Base-by-base conservation (phyloP, 1,140 invertebrate genomes). In the Macrobrachium nipponense region DNA sequence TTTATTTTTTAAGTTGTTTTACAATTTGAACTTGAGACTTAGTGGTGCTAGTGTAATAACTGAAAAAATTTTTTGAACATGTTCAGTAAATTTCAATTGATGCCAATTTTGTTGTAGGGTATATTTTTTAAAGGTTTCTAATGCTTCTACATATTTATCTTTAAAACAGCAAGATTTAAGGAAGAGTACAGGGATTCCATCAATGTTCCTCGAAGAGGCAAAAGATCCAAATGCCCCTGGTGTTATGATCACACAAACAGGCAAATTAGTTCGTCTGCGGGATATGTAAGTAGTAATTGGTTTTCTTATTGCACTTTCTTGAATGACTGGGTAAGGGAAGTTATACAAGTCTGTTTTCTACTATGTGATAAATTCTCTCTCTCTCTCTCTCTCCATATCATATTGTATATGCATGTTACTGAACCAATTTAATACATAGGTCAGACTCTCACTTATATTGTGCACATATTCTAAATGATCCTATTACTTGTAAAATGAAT, bases 181-280 rank as follows among this genome's bases (percentile, higher is more conserved):
- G 90, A 95, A 98, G 90, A 98, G 96, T 90, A 99, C 98, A 83
- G 98, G 98, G n/a, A 99, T 99, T 90, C 98, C 98, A 23, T 93
- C 96, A 85, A 98, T 97, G 93, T 98, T 99, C 92, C 97, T 99
- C 94, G 96, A 98, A 85, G 95, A 95, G 59, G 96, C 97, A 8
- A 96, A 97, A 90, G 96, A 97, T 80, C 96, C 96, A 64, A 93
- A 95, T 91, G 95, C 96, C 89, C 96, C 96, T 89, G 97, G 97
- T 79, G 97, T 97, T 66, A 95, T 98, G 94, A 95, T 98, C 92
- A 98, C 97, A n/a, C 95, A 96, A 79, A 95, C 95, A 88, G 97
- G 98, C 89, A 95, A 96, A 77, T 98, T 95, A 93, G 97, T 97
- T 61, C 97, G 96, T 76, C 95, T 95, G 68, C 95, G 98, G 87